Base-by-base conservation (phyloP, 1,140 invertebrate species). In the Carposina sasakii region DNA sequence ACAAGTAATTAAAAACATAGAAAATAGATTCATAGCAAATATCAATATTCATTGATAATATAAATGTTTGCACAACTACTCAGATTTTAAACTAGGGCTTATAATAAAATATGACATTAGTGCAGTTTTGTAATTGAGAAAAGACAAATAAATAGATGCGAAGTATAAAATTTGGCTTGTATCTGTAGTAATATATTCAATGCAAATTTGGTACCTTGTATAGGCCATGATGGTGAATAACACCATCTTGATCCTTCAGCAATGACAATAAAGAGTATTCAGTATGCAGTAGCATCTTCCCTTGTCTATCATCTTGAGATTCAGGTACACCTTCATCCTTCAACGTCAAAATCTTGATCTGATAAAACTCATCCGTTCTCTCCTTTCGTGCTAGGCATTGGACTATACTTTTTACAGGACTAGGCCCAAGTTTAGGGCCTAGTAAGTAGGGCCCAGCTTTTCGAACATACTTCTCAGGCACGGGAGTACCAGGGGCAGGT, bases 201-300 rank as follows among this genome's bases (percentile, higher is more conserved):
- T 17, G 22, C 30, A 15, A 26, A 44, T 17, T 33, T 13, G 20
- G 48, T 85, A 93, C 93, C 85, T 93, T 93, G 78, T 93, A 94
- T 48, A 95, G 85, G 33, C 91, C 93, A 87, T 94, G 91, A 68
- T 93, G 91, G 67, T 94, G 92, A 49, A 94, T 89, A 31, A 95
- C 91, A 43, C 93, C 93, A 61, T 90, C 86, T 59, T 92, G 89
- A 64, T 91, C 88, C 40, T 90, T 88, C 1, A 95, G 79, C 19
- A 94, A 71, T 28, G 91, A 92, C 19, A 94, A 79, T 12, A 95
- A 73, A 12, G 91, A 92, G 81, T 93, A 93, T 73, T 95, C 94
- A 1, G 92, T 94, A 62, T 94, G 92, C 5, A 95, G 66, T 10
- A 95, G 70, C 90, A 94, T 93, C 83, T 94, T 94, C 3, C 93